Evolutionary conservation across 1,140 invertebrate genomes (phyloP).

Genomic region (Pseudomyrmex dendroicus): DNA sequence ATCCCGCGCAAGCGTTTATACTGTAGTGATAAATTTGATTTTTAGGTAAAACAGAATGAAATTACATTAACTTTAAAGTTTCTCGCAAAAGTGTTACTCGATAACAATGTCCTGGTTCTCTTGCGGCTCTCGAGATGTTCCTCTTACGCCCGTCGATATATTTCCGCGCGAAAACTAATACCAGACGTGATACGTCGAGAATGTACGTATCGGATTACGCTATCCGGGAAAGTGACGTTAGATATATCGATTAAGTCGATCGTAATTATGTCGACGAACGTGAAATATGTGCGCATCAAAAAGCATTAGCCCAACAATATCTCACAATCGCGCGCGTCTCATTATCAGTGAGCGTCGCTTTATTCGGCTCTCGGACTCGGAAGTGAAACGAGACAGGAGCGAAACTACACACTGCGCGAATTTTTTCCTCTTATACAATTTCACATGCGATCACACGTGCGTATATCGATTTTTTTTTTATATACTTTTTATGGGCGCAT

Average conservation of each 20-base stretch:
- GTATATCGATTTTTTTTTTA: constrained; percentile 18
- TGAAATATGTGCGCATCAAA: constrained; percentile 52
- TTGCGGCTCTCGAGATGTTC: constrained; percentile 2
- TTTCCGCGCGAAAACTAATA: constrained; percentile 45
- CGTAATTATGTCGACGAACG: constrained; percentile 39
- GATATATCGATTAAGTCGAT: constrained; percentile 60
- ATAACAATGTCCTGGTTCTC: background rate
- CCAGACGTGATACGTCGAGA: constrained; percentile 19
- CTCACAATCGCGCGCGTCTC: constrained; percentile 27
- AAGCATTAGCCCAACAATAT: constrained; percentile 37
- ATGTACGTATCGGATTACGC: constrained; percentile 50
- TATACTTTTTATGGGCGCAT: background rate
- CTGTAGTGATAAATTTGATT: no score
- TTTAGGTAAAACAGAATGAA: no score
- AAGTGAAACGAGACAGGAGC: constrained; percentile 28
- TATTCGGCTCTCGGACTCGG: constrained; percentile 13
- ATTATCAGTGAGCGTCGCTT: constrained; percentile 41
- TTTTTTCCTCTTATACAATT: constrained; percentile 33
- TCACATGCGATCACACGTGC: background rate
- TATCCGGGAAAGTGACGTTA: constrained; percentile 31
- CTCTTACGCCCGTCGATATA: constrained; percentile 25
- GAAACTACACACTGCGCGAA: background rate
- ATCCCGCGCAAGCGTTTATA: no score
- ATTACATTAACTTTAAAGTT: no score
- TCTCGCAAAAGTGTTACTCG: background rate